Percentiles rank a stretch among this genome's conserved stretches.
Conservation (phyloP, 2,888 invertebrate species). For the Sarcophaga subvicina region DNA sequence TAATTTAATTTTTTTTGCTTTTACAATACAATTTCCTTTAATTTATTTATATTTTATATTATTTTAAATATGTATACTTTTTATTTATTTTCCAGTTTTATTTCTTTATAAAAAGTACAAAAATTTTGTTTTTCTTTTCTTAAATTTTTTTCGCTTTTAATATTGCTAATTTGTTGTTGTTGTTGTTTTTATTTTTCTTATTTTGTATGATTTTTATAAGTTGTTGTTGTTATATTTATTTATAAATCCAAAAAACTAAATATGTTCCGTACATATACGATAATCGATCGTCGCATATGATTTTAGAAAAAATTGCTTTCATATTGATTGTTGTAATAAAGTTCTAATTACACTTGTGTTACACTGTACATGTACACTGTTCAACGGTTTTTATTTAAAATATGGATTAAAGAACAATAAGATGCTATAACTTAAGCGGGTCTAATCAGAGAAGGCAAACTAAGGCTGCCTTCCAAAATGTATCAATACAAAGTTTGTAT, state of each 20-base stretch:
- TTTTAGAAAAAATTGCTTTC: conserved; percentile 55
- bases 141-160: neutral
- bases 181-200: neutral
- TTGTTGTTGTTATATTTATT: conserved; percentile 29
- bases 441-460: no score
- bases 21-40: conserved; percentile 15
- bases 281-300: no score
- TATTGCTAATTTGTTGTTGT: conserved; percentile 45
- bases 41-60: no score
- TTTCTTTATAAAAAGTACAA: conserved; percentile 33
- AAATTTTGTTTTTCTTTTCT: conserved; percentile 5
- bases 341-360: no score
- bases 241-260: conserved; percentile 38
- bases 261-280: conserved; percentile 4
- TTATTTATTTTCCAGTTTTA: conserved; percentile 16
- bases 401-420: no score
- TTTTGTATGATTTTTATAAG: neutral
- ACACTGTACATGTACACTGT: no score
- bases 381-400: no score
- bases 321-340: conserved; percentile 54
- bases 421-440: no score
- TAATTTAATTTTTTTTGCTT: neutral
- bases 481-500: no score
- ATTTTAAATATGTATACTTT: conserved; percentile 13
- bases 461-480: no score